A percentile compares a stretch with the other conserved stretches of the same genome.
phyloP scores from a whole-genome alignment of 2,113 vertebrate genomes.

The Nipponia nippon region DNA sequence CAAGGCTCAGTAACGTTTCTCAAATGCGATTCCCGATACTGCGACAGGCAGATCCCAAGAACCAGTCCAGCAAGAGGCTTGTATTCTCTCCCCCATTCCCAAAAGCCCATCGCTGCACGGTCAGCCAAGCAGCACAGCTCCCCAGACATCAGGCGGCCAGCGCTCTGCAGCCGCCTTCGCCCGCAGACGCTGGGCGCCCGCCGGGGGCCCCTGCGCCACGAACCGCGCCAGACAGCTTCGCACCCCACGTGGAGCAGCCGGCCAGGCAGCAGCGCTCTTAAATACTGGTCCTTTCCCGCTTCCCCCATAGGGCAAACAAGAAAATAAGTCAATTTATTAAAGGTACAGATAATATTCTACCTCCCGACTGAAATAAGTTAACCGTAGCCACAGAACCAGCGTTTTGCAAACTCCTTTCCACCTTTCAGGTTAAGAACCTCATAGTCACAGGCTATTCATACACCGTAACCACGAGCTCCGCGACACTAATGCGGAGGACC shows the following conservation, averaged over 20 bases:
- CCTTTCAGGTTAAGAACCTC: neutral
- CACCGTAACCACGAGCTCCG: neutral
- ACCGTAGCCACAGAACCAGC: neutral
- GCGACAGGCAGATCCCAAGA: no score
- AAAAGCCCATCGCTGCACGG: neutral
- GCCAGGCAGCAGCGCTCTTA: neutral
- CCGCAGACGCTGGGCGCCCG: no score
- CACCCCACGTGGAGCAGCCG: no score
- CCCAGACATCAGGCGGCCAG: neutral
- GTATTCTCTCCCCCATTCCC: neutral
- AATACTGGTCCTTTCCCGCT: neutral
- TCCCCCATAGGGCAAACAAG: neutral
- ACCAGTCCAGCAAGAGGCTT: neutral
- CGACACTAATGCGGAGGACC: neutral
- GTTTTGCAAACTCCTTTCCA: neutral
- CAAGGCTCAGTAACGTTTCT: neutral
- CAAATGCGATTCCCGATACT: neutral
- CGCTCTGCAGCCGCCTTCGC: no score
- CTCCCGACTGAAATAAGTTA: neutral
- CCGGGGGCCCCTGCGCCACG: accelerated
- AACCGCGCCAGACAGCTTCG: no score
- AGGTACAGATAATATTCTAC: neutral
- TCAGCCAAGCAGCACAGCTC: neutral
- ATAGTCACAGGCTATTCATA: neutral
- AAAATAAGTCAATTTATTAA: neutral